These are phyloP conservation scores for Micrastur ruficollis DNA, from an alignment of 2,797 vertebrate species.

Conservation along the genomic window DNA sequence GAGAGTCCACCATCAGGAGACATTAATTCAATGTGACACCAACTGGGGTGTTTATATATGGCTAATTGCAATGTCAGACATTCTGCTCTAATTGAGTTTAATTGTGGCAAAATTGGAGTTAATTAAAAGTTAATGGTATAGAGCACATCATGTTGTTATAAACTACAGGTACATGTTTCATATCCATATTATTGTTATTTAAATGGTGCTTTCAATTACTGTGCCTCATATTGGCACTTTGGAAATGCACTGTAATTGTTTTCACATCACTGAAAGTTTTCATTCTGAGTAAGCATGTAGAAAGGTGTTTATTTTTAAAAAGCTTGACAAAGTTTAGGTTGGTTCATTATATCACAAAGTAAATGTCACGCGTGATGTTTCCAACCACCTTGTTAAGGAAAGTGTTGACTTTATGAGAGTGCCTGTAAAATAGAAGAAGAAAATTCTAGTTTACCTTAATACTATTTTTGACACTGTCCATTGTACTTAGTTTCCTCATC, in stretches of 20 bases:
- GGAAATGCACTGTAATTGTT: not conserved
- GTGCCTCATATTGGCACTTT: slow-evolving; percentile 11
- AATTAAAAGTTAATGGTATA: slow-evolving; percentile 85
- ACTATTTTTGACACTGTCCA: not conserved
- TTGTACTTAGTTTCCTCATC: not conserved
- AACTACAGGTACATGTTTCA: slow-evolving; percentile 42
- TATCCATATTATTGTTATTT: slow-evolving; percentile 29
- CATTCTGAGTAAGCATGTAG: not conserved
- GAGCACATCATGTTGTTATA: slow-evolving; percentile 64
- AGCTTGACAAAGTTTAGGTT: not conserved
- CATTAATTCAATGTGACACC: slow-evolving; percentile 69
- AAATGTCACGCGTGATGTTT: not conserved
- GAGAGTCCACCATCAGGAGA: slow-evolving; percentile 52
- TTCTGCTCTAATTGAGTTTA: slow-evolving; percentile 84
- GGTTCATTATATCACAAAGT: not conserved
- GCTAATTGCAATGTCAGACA: slow-evolving; percentile 81
- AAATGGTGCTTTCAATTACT: slow-evolving; percentile 58
- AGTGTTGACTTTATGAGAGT: not conserved
- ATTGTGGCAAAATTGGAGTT: slow-evolving; percentile 83
- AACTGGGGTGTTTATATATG: slow-evolving; percentile 68
- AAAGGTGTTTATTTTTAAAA: not conserved
- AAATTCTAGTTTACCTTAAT: not conserved
- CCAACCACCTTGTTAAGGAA: not conserved
- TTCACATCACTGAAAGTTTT: not conserved
- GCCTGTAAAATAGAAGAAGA: not conserved